phyloP scores from a whole-genome alignment of 1,140 invertebrate genomes.

The Euura saliciscinereae region DNA sequence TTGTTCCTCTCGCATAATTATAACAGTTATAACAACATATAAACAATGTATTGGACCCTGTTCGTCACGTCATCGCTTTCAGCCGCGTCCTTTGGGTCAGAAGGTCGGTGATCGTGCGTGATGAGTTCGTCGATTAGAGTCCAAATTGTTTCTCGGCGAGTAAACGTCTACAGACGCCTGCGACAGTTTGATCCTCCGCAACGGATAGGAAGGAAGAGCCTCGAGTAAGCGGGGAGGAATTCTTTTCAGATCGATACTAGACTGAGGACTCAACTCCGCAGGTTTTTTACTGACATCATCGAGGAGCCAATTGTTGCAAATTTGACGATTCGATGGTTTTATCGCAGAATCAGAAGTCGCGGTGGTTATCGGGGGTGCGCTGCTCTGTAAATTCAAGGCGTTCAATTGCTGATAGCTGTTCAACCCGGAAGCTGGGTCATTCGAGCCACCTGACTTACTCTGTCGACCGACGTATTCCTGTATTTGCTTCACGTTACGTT shows the following conservation, averaged over 20 bases:
- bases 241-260: constrained; percentile 23
- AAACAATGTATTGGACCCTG: not conserved
- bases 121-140: not conserved
- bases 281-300: constrained; percentile 22
- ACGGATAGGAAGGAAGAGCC: constrained; percentile 47
- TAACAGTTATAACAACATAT: not conserved
- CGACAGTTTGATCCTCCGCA: constrained; percentile 10
- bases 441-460: constrained; percentile 53
- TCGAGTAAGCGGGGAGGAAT: constrained; percentile 48
- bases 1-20: not conserved
- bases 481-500: constrained; percentile 16
- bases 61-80: not conserved
- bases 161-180: not conserved
- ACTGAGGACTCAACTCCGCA: constrained; percentile 1
- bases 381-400: constrained; percentile 47
- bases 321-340: constrained; percentile 20
- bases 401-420: constrained; percentile 40
- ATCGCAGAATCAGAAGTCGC: constrained; percentile 9
- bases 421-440: constrained; percentile 32
- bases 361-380: constrained; percentile 25
- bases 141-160: not conserved
- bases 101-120: constrained; percentile 15
- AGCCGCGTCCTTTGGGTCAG: not conserved
- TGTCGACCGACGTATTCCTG: constrained; percentile 43
- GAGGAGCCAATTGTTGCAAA: constrained; percentile 26